Base-by-base conservation (phyloP, 2,113 vertebrate genomes). In the Vanacampus margaritifer region DNA sequence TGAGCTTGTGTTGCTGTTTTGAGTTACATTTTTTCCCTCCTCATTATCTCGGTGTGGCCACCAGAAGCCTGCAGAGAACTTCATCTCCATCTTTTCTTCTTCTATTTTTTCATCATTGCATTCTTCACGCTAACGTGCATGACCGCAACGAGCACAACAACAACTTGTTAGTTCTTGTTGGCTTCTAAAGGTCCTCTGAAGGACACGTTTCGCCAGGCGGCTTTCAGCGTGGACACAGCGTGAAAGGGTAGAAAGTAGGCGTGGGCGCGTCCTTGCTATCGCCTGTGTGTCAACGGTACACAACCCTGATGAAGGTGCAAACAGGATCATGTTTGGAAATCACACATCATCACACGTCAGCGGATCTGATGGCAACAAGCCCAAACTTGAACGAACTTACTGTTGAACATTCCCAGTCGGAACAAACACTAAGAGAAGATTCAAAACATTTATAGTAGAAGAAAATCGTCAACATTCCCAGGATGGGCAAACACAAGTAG, bases 291-390 rank as follows among this genome's bases (percentile, higher is more conserved):
- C 9, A 71, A 64, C 10, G 6, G 23, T 54, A 78, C 53, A 80
- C 19, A 82, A 46, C 26, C 24, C 17, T 64, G 63, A 74, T 77
- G 79, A 75, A 72, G 67, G 75, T 77, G 68, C 64, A 63, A 80
- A 80, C 79, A 76, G 45, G 45, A 5, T 72, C 45, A 37, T 84
- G 79, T 82, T 82, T 79, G 50, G 28, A 36, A 50, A 17, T 68
- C 45, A 19, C 6, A 65, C 45, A 0, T 66, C 14, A 69, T 67
- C 50, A 67, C 79, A 74, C 79, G 79, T 50, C 39, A 0, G 51
- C 16, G 11, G 24, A 8, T 73, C 71, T n/a, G 53, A 24, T 35
- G 50, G 65, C 76, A 76, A 84, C 79, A 83, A 69, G 58, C 24
- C 53, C 14, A 14, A 24, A 69, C 45, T 65, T 72, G 78, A 76